Evolutionary conservation across 2,888 invertebrate species (phyloP).

Genomic region (Disparrhopalites patrizii): DNA sequence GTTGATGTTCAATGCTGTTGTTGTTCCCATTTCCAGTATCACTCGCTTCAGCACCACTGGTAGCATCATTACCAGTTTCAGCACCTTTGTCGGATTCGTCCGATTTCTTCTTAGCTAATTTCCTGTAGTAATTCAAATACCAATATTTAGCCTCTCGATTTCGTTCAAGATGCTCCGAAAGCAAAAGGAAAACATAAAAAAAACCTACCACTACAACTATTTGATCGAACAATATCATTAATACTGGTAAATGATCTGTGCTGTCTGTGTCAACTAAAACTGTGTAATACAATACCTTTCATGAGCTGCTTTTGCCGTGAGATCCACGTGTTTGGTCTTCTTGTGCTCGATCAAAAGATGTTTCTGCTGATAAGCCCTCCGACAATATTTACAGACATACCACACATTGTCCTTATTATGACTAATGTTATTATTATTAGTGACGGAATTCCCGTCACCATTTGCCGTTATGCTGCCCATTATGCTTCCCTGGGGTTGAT

Average conservation of each 20-base stretch:
- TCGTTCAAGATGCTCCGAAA: too few relatives aligned
- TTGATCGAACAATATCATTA: background rate
- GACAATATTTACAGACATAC: conserved; percentile 21
- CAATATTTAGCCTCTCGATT: too few relatives aligned
- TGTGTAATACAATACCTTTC: too few relatives aligned
- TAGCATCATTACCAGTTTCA: background rate
- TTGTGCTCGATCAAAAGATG: conserved; percentile 18
- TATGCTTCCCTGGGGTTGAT: too few relatives aligned
- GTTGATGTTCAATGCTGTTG: too few relatives aligned
- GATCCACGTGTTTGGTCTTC: conserved; percentile 4
- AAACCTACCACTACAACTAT: background rate
- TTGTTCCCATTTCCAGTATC: too few relatives aligned
- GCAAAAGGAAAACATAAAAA: too few relatives aligned
- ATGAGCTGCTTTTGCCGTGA: background rate
- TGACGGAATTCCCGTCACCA: background rate
- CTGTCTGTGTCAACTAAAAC: too few relatives aligned
- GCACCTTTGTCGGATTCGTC: background rate
- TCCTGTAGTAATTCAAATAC: background rate
- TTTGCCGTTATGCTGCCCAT: background rate
- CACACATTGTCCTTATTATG: background rate
- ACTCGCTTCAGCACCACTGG: background rate
- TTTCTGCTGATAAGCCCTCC: conserved; percentile 2
- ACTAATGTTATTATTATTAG: too few relatives aligned
- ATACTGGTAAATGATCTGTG: too few relatives aligned
- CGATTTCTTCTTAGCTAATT: conserved; percentile 7